Percentiles rank a stretch among this genome's conserved stretches.
These are phyloP conservation scores for Bellardia pandia DNA, from an alignment of 2,888 invertebrate species.

Conservation along the genomic window DNA sequence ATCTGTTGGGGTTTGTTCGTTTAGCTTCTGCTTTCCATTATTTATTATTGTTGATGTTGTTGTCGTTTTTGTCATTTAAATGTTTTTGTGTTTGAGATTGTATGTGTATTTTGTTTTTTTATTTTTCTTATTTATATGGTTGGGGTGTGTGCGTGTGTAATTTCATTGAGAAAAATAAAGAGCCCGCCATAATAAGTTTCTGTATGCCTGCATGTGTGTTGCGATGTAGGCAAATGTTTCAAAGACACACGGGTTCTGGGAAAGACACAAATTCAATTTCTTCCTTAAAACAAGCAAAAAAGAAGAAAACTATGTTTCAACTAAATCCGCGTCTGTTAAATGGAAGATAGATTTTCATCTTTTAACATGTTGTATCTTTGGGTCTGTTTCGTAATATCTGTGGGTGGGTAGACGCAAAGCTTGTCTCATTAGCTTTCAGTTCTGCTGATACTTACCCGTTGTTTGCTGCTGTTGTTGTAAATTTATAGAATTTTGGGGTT, in stretches of 20 bases:
- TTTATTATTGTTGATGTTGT: slow-evolving; percentile 19
- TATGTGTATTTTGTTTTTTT: slow-evolving; percentile 59
- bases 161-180: slow-evolving; percentile 81
- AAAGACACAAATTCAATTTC: neutral
- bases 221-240: neutral
- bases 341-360: neutral
- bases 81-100: slow-evolving; percentile 64
- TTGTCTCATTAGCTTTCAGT: slow-evolving; percentile 24
- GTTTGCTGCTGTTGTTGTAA: slow-evolving; percentile 77
- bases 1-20: slow-evolving; percentile 14
- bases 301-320: too few relatives aligned
- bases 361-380: neutral
- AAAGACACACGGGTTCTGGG: neutral
- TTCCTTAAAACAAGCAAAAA: too few relatives aligned
- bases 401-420: slow-evolving; percentile 27
- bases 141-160: slow-evolving; percentile 59
- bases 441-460: slow-evolving; percentile 79
- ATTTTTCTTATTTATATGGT: neutral
- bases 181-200: slow-evolving; percentile 57
- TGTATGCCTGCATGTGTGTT: neutral
- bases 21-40: neutral
- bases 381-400: neutral
- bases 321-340: too few relatives aligned
- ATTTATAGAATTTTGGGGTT: slow-evolving; percentile 80
- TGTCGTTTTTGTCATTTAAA: neutral